phyloP scores from a whole-genome alignment of 2,113 vertebrate genomes.

The Caranx melampygus region DNA sequence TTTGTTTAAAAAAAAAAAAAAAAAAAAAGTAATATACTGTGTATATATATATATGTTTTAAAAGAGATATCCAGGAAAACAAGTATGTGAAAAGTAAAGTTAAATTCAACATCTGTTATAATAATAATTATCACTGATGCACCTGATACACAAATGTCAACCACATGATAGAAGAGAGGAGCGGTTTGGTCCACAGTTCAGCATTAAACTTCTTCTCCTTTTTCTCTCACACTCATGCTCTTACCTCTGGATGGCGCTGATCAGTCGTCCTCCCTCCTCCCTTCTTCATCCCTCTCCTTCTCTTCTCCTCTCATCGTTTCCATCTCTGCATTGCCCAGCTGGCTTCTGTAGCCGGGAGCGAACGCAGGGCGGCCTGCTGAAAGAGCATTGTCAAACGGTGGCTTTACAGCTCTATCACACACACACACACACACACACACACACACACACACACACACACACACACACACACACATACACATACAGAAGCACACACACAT shows the following conservation, averaged over 20 bases:
- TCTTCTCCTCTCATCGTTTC: slow-evolving; percentile 45
- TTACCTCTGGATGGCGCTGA: slow-evolving; percentile 78
- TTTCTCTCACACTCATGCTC: neutral
- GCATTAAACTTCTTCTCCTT: neutral
- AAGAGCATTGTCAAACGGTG: slow-evolving; percentile 83
- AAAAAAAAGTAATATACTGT: too few relatives aligned
- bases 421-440: too few relatives aligned
- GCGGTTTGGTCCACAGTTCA: neutral
- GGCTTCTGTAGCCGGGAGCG: slow-evolving; percentile 81
- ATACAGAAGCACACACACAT: slow-evolving; percentile 50
- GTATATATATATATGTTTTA: too few relatives aligned
- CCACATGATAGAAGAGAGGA: too few relatives aligned
- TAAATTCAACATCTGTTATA: neutral
- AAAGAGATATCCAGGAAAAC: too few relatives aligned
- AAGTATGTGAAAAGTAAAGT: neutral
- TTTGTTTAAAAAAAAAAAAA: neutral
- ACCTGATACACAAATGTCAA: neutral
- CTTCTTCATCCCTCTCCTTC: slow-evolving; percentile 40
- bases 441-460: too few relatives aligned
- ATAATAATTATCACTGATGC: neutral
- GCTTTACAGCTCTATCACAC: slow-evolving; percentile 80
- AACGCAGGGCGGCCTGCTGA: slow-evolving; percentile 82
- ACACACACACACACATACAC: slow-evolving; percentile 51
- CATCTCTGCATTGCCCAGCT: slow-evolving; percentile 78
- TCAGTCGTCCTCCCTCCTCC: slow-evolving; percentile 58